phyloP scores from a whole-genome alignment of 2,888 invertebrate genomes.

The Rhingia rostrata region DNA sequence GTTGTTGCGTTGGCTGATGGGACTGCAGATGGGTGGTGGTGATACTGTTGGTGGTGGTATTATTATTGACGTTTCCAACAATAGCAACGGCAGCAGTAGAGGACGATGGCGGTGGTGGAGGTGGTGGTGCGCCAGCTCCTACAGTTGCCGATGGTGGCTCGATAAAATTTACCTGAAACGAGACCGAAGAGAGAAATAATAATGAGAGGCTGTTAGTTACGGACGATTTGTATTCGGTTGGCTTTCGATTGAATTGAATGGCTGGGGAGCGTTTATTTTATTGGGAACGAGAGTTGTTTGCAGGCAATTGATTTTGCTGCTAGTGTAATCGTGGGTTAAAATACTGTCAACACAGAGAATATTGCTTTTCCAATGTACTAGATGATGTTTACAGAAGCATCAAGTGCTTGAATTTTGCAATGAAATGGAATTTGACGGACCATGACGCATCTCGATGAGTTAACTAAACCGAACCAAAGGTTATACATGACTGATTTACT shows the following conservation, averaged over 20 bases:
- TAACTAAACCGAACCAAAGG: too few relatives aligned
- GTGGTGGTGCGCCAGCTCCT: conserved; percentile 72
- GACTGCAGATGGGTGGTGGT: conserved; percentile 77
- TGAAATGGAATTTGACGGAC: neutral
- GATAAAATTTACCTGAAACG: conserved; percentile 76
- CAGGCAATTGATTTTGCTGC: conserved; percentile 45
- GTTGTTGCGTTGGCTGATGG: conserved; percentile 76
- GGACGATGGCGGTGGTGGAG: conserved; percentile 77
- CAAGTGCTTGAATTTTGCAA: neutral
- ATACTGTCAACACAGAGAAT: conserved; percentile 7
- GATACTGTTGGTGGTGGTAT: conserved; percentile 74
- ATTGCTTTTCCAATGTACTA: neutral
- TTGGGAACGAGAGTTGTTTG: conserved; percentile 25
- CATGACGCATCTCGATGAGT: too few relatives aligned
- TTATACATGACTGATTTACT: too few relatives aligned
- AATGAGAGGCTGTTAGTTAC: conserved; percentile 53
- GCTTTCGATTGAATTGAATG: conserved; percentile 42
- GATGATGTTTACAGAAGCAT: neutral
- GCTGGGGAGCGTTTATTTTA: conserved; percentile 3
- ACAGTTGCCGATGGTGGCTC: conserved; percentile 75
- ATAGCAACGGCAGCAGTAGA: conserved; percentile 70
- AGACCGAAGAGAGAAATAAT: conserved; percentile 26
- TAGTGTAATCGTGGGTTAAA: conserved; percentile 12
- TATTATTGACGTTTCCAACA: conserved; percentile 65
- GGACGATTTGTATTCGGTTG: conserved; percentile 37